phyloP scores from a whole-genome alignment of 2,888 invertebrate species.

The Coelinius sp. region DNA sequence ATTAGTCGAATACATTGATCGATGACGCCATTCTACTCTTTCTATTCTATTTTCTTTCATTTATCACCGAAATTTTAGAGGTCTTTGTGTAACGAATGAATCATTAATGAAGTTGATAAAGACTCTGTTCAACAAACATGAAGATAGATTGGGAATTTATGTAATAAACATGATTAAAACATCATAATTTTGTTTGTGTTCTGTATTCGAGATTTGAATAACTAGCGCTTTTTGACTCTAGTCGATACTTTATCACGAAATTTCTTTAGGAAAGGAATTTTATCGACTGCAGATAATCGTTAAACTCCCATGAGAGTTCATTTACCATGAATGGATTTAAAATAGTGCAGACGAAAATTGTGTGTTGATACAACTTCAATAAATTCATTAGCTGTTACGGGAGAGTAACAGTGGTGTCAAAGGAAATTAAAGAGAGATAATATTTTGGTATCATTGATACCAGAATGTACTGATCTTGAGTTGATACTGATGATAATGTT shows the following conservation, averaged over 20 bases:
- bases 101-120: not conserved
- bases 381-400: not conserved
- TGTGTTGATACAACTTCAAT: not conserved
- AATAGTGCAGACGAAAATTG: not conserved
- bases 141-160: too few relatives aligned
- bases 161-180: too few relatives aligned
- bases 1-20: not conserved
- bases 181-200: not conserved
- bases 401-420: not conserved
- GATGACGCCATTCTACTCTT: not conserved
- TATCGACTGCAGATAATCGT: not conserved
- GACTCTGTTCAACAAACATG: too few relatives aligned
- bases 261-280: not conserved
- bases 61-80: not conserved
- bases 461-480: not conserved
- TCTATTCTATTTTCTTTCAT: not conserved
- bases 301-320: not conserved
- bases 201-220: too few relatives aligned
- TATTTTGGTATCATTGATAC: too few relatives aligned
- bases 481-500: not conserved
- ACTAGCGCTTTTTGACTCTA: not conserved
- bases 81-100: not conserved
- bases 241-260: not conserved
- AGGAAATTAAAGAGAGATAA: not conserved
- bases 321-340: slow-evolving; percentile 15